Percentiles rank a stretch among this genome's conserved stretches.
Evolutionary conservation across 2,113 vertebrate species (phyloP).

Genomic region (Morone saxatilis): DNA sequence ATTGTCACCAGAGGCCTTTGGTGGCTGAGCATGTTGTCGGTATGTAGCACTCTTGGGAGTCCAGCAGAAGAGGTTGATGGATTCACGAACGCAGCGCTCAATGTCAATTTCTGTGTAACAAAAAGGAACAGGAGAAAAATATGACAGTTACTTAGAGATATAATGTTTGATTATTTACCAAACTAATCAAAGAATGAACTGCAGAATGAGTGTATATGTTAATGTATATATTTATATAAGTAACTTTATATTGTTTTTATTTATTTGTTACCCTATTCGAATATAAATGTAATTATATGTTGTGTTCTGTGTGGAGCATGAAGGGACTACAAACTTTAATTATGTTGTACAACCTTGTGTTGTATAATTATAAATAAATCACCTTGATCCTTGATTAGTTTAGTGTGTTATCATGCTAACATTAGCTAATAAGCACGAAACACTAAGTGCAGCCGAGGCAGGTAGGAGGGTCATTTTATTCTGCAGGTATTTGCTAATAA

Average conservation of each 20-base stretch:
- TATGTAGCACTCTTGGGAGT: conserved; percentile 96
- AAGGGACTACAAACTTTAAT: too few species aligned
- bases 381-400: neutral
- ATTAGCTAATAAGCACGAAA: neutral
- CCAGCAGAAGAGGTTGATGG: conserved; percentile 96
- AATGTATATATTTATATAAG: too few species aligned
- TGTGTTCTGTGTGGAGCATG: too few species aligned
- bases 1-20: conserved; percentile 76
- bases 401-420: neutral
- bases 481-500: neutral
- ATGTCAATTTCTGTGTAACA: conserved; percentile 92
- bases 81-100: conserved; percentile 96
- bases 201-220: too few species aligned
- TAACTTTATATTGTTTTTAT: too few species aligned
- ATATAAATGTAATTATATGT: too few species aligned
- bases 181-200: too few species aligned
- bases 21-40: conserved; percentile 92
- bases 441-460: neutral
- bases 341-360: too few species aligned
- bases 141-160: neutral
- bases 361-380: too few species aligned
- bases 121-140: neutral
- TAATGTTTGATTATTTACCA: neutral
- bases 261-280: too few species aligned
- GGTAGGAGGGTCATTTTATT: neutral